Evolutionary conservation across 2,888 invertebrate species (phyloP).

Genomic region (Orthosia gracilis): DNA sequence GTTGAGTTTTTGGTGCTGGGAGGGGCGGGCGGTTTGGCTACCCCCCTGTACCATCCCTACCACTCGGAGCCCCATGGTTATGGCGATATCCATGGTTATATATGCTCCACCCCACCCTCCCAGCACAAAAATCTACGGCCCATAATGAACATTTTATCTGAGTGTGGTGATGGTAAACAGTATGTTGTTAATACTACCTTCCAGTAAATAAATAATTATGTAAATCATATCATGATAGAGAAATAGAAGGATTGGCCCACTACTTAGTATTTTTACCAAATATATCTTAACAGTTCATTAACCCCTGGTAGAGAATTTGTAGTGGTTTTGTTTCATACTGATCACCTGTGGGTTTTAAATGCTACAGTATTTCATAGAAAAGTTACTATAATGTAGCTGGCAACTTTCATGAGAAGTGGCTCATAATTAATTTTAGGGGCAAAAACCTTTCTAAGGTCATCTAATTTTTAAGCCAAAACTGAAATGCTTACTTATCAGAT

Average conservation of each 20-base stretch:
- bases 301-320: background rate
- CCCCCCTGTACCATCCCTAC: too few relatives aligned
- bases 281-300: background rate
- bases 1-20: too few relatives aligned
- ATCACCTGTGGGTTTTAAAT: background rate
- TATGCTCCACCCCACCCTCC: too few relatives aligned
- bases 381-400: slow-evolving; percentile 3
- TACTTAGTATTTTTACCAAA: background rate
- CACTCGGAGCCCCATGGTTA: too few relatives aligned
- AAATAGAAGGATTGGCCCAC: background rate
- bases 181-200: background rate
- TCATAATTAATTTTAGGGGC: slow-evolving; percentile 1
- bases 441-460: slow-evolving; percentile 43
- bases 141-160: too few relatives aligned
- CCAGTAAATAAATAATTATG: background rate
- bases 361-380: background rate
- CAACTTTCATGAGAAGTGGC: slow-evolving; percentile 16
- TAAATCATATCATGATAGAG: background rate
- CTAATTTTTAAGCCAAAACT: slow-evolving; percentile 1
- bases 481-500: background rate
- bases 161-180: background rate
- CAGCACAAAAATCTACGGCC: too few relatives aligned
- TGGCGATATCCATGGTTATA: too few relatives aligned
- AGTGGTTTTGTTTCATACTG: background rate
- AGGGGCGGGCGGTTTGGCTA: too few relatives aligned